phyloP scores from a whole-genome alignment of 2,888 invertebrate genomes.

The Acanthosoma haemorrhoidale region DNA sequence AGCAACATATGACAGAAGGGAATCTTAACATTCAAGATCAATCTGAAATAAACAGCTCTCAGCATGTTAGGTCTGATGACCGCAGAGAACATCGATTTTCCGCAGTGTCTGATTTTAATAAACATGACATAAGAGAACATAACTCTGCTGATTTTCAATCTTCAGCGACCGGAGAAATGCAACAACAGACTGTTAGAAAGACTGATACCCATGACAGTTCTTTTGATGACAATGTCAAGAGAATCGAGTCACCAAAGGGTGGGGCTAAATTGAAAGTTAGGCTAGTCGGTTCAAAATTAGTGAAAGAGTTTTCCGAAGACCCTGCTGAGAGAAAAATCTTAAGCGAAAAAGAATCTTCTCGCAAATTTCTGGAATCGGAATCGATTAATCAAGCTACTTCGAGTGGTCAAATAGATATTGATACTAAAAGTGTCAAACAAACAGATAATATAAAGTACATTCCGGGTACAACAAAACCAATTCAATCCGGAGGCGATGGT shows the following conservation, averaged over 20 bases:
- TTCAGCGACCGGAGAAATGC: not conserved
- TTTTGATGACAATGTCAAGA: constrained; percentile 2
- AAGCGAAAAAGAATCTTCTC: not conserved
- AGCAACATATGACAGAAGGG: not conserved
- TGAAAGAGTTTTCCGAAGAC: constrained; percentile 14
- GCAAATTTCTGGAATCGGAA: not conserved
- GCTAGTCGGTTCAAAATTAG: constrained; percentile 9
- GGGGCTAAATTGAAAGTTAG: constrained; percentile 17
- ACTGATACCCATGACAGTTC: constrained; percentile 5
- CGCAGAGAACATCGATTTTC: not conserved
- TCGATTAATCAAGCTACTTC: not conserved
- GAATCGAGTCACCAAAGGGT: not conserved
- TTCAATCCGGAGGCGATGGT: not conserved
- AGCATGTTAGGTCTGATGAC: not conserved
- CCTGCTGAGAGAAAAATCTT: not conserved
- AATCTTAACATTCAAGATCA: not conserved
- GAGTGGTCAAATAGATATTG: not conserved
- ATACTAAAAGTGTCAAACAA: not conserved
- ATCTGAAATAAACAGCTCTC: not conserved
- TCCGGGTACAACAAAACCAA: not conserved
- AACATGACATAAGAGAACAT: not conserved
- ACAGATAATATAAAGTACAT: not conserved
- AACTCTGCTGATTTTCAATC: not conserved
- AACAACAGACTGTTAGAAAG: not conserved
- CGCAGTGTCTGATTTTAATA: not conserved